Percentiles rank a stretch among this genome's conserved stretches.
Evolutionary conservation across 1,140 invertebrate species (phyloP).

Genomic region (Heliconius eleuchia): DNA sequence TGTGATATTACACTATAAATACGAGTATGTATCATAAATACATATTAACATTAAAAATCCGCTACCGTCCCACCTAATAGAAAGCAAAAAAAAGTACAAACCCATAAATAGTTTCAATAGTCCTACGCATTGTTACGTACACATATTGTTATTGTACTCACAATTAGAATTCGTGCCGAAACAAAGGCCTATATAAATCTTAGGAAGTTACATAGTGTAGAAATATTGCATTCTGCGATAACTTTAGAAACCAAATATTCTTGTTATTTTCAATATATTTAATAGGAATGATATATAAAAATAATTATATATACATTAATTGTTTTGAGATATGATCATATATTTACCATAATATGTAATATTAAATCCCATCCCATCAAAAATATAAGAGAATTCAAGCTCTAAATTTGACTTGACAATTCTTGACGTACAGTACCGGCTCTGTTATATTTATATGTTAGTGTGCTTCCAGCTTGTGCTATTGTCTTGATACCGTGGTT

Average conservation of each 20-base stretch:
- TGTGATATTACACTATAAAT: neutral
- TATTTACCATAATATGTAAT: too few species aligned
- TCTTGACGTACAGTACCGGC: too few species aligned
- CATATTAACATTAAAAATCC: neutral
- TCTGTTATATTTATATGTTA: too few species aligned
- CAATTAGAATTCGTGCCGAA: neutral
- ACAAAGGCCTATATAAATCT: neutral
- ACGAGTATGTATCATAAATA: neutral
- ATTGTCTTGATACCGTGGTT: too few species aligned
- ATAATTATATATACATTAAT: too few species aligned
- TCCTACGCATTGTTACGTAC: neutral
- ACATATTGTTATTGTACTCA: neutral
- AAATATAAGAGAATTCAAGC: too few species aligned
- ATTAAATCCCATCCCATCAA: too few species aligned
- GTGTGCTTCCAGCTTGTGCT: too few species aligned
- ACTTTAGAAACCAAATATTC: slow-evolving; percentile 1
- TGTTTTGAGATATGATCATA: too few species aligned
- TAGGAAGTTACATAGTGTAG: neutral
- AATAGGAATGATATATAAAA: neutral
- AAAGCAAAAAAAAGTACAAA: neutral
- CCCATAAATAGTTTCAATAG: neutral
- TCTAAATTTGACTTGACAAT: too few species aligned
- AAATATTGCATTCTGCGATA: neutral
- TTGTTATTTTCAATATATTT: neutral
- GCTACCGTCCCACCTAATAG: neutral